Conservation (phyloP, 2,113 vertebrate genomes). For the Todiramphus saurophagus region DNA sequence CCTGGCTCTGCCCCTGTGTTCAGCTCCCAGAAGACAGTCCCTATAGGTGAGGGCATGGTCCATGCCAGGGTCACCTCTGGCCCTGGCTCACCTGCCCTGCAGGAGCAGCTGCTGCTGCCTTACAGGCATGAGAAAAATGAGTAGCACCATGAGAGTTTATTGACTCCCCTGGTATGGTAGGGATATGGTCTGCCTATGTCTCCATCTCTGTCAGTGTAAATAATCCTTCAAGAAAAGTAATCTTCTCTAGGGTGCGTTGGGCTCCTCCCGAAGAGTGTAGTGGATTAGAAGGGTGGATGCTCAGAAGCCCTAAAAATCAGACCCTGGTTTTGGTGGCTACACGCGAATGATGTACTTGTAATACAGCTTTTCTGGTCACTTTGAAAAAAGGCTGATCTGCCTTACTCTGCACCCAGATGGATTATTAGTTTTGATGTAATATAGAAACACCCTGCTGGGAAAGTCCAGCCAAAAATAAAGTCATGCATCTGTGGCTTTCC, state of each 20-base stretch:
- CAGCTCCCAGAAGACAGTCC: accelerated
- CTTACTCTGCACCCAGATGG: background rate
- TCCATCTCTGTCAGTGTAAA: background rate
- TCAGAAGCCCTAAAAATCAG: background rate
- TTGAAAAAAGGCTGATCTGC: background rate
- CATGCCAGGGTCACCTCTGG: accelerated
- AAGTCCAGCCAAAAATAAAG: conserved; percentile 25
- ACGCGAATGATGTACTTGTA: background rate
- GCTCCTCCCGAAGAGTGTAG: background rate
- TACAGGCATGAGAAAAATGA: background rate
- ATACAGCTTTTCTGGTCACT: background rate
- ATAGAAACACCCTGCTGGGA: conserved; percentile 33
- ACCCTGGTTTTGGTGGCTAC: background rate
- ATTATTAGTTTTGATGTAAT: conserved; percentile 26
- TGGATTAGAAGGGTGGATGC: background rate
- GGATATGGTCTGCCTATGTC: background rate
- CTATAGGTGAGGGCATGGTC: background rate
- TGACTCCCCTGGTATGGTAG: accelerated
- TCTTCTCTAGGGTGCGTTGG: background rate
- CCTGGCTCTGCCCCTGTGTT: accelerated
- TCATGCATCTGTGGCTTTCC: background rate
- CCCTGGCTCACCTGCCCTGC: accelerated
- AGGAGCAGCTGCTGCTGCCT: background rate
- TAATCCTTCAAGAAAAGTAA: background rate
- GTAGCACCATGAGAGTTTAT: background rate